Conservation (phyloP, 2,113 vertebrate genomes). For the Syngnathus floridae region DNA sequence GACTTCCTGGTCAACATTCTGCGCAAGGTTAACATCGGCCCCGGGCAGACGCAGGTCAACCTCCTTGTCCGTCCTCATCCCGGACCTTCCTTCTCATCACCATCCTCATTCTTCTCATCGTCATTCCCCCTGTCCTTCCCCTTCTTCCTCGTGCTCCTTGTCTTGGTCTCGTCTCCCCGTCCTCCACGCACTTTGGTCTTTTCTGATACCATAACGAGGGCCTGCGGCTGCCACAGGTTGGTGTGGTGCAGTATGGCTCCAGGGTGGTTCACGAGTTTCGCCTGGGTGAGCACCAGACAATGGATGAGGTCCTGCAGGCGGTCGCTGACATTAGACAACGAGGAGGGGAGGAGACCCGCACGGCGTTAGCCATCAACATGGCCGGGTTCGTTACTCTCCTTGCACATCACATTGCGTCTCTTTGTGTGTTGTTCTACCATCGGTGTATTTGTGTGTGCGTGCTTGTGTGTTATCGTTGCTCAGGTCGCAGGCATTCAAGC, state of each 20-base stretch:
- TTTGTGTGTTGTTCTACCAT: background rate
- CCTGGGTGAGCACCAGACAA: conserved; percentile 83
- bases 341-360: conserved; percentile 90
- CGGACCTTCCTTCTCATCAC: too few species aligned
- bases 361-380: conserved; percentile 86
- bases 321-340: conserved; percentile 85
- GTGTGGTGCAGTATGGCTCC: conserved; percentile 89
- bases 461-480: background rate
- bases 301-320: conserved; percentile 83
- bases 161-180: background rate
- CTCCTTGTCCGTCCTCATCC: too few species aligned
- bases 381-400: conserved; percentile 73
- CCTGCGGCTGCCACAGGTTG: conserved; percentile 71
- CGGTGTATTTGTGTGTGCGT: too few species aligned
- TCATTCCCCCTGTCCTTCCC: background rate
- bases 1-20: conserved; percentile 93
- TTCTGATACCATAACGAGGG: background rate
- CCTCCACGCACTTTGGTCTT: background rate
- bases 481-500: conserved; percentile 80
- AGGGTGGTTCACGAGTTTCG: conserved; percentile 88
- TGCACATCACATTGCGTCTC: background rate
- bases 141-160: background rate
- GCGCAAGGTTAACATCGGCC: conserved; percentile 90
- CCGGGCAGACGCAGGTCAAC: conserved; percentile 92
- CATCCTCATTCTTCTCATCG: background rate